Percentiles rank a stretch among this genome's conserved stretches.
These are phyloP conservation scores for Spatulosminthurus flaviceps DNA, from an alignment of 2,888 invertebrate genomes.

Conservation along the genomic window DNA sequence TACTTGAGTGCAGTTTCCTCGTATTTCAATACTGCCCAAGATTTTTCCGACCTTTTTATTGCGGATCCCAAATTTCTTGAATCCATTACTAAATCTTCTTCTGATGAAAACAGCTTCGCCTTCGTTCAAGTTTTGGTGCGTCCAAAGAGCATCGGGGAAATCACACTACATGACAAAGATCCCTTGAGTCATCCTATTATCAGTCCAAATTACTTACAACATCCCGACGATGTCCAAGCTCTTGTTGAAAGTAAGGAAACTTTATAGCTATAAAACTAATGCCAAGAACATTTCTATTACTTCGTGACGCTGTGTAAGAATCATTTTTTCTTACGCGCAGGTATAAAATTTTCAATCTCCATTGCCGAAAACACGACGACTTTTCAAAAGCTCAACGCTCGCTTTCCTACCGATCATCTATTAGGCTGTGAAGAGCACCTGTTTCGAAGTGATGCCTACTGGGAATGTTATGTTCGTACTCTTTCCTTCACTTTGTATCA, in stretches of 20 bases:
- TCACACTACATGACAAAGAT: conserved; percentile 52
- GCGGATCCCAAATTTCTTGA: neutral
- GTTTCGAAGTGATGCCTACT: conserved; percentile 73
- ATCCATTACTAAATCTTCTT: neutral
- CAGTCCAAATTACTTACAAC: conserved; percentile 56
- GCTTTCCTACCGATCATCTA: conserved; percentile 16
- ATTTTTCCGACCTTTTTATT: neutral
- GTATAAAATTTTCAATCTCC: neutral
- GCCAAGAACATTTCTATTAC: neutral
- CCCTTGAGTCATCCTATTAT: conserved; percentile 50
- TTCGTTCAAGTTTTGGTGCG: conserved; percentile 66
- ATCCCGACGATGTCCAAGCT: conserved; percentile 53
- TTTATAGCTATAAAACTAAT: neutral
- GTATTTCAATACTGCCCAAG: neutral
- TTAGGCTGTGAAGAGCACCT: conserved; percentile 60
- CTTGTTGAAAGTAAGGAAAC: conserved; percentile 56
- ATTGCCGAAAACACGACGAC: neutral
- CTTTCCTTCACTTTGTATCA: conserved; percentile 75
- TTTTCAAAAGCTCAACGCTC: conserved; percentile 2
- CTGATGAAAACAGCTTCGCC: conserved; percentile 66
- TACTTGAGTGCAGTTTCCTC: neutral
- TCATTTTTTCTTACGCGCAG: no score
- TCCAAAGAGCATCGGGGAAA: conserved; percentile 53
- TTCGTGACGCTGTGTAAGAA: no score
- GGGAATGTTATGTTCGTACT: conserved; percentile 73